A percentile compares a stretch with the other conserved stretches of the same genome.
These are phyloP conservation scores for Electrophaes corylata DNA, from an alignment of 2,888 invertebrate genomes.

Conservation along the genomic window DNA sequence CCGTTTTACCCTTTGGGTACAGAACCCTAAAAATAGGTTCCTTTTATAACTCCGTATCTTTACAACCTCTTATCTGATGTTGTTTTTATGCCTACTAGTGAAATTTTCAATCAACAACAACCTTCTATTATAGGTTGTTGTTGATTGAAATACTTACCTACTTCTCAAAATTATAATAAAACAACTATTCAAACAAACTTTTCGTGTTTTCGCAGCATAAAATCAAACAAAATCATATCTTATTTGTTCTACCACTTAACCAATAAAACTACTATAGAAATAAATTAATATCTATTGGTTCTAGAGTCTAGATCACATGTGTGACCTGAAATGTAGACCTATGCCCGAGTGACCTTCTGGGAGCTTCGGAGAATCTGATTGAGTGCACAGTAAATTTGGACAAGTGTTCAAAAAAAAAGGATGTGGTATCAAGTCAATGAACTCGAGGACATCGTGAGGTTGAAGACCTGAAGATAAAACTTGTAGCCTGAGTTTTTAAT, in stretches of 20 bases:
- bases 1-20: too few relatives aligned
- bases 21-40: too few relatives aligned
- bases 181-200: neutral
- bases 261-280: neutral
- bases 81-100: too few relatives aligned
- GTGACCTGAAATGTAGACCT: constrained; percentile 8
- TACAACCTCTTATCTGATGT: too few relatives aligned
- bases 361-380: constrained; percentile 1
- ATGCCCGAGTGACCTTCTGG: neutral
- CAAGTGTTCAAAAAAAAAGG: constrained; percentile 24
- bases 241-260: neutral
- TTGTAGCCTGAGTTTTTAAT: constrained; percentile 4
- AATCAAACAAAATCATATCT: neutral
- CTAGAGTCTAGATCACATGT: constrained; percentile 11
- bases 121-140: too few relatives aligned
- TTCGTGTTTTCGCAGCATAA: neutral
- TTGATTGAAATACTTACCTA: too few relatives aligned
- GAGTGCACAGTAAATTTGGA: constrained; percentile 11
- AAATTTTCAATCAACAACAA: too few relatives aligned
- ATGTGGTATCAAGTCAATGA: constrained; percentile 5
- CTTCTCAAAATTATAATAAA: too few relatives aligned
- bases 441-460: constrained; percentile 10
- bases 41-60: too few relatives aligned
- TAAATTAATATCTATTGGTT: neutral
- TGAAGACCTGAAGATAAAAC: constrained; percentile 7